Base-by-base conservation (phyloP, 2,888 invertebrate species). In the Psylliodes chrysocephalus region DNA sequence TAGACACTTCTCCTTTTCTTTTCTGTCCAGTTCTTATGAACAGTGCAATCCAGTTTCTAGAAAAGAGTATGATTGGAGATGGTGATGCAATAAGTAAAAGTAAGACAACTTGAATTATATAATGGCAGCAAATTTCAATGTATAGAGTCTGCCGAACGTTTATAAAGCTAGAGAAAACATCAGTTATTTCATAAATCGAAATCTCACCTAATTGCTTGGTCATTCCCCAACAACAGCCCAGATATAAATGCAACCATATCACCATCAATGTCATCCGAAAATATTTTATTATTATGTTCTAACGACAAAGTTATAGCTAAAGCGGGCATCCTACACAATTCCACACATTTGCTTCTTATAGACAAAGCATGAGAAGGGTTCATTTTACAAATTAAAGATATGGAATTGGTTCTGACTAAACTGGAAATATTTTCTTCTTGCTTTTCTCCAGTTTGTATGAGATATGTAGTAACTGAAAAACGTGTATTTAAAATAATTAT, bases 11-110 rank as follows among this genome's bases (percentile, higher is more conserved):
- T 14, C 92, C 90, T 81, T 93, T 93, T 15, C 91, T 86, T 81
- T 93, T 93, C 76, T 95, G 94, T 0, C 93, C 91, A 72, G 92
- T 93, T 61, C 96, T 88, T 47, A 97, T 89, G 78, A 95, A 97
- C 76, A 93, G 87, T 0, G 95, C 94, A 81, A 97, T 95, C 97
- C 97, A 98, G 57, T 91, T 91, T 75, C 96, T 77, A 86, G 1
- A 71, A 64, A 51, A n/a, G n/a, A n/a, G n/a, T n/a, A n/a, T n/a
- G n/a, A n/a, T n/a, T n/a, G n/a, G n/a, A n/a, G n/a, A n/a, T n/a
- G n/a, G n/a, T n/a, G n/a, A n/a, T n/a, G n/a, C n/a, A n/a, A n/a
- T n/a, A n/a, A n/a, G n/a, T n/a, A n/a, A n/a, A n/a, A n/a, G n/a
- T n/a, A n/a, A n/a, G n/a, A n/a, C n/a, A n/a, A n/a, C n/a, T n/a